Conservation (phyloP, 2,888 invertebrate species). For the Xylota segnis region DNA sequence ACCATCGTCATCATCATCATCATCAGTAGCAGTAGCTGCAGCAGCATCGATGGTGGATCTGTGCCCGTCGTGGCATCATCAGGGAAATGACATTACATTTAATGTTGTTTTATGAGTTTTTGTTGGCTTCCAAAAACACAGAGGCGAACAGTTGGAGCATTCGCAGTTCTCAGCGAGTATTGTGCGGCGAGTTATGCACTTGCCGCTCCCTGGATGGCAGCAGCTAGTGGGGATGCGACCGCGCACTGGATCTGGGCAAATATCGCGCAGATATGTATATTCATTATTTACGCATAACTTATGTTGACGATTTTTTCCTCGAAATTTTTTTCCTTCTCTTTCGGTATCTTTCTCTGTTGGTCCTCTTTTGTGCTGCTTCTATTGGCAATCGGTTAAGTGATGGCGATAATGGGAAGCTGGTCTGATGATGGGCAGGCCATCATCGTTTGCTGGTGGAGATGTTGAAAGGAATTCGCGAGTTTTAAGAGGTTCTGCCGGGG, state of each 20-base stretch:
- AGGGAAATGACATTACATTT: conserved; percentile 78
- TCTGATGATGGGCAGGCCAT: background rate
- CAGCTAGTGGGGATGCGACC: conserved; percentile 13
- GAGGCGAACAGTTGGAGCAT: conserved; percentile 40
- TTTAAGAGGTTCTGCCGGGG: conserved; percentile 36
- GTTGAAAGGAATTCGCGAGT: conserved; percentile 40
- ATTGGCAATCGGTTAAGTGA: conserved; percentile 12
- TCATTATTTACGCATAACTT: conserved; percentile 73
- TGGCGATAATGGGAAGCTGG: conserved; percentile 50
- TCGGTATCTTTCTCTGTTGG: background rate
- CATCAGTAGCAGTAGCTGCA: conserved; percentile 7
- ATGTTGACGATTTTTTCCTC: conserved; percentile 53
- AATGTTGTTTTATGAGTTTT: conserved; percentile 78
- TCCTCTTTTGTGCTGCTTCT: conserved; percentile 3
- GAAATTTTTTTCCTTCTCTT: conserved; percentile 24
- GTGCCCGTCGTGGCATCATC: conserved; percentile 51
- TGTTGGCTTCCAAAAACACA: conserved; percentile 72
- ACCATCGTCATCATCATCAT: conserved; percentile 25
- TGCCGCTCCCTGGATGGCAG: conserved; percentile 62
- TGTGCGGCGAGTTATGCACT: conserved; percentile 38
- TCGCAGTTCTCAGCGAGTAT: conserved; percentile 40
- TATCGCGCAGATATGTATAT: conserved; percentile 68
- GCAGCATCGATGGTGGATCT: conserved; percentile 3
- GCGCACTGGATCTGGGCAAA: conserved; percentile 47
- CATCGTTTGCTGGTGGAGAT: background rate